These are phyloP conservation scores for Masticophis lateralis DNA, from an alignment of 2,797 vertebrate genomes.

Conservation along the genomic window DNA sequence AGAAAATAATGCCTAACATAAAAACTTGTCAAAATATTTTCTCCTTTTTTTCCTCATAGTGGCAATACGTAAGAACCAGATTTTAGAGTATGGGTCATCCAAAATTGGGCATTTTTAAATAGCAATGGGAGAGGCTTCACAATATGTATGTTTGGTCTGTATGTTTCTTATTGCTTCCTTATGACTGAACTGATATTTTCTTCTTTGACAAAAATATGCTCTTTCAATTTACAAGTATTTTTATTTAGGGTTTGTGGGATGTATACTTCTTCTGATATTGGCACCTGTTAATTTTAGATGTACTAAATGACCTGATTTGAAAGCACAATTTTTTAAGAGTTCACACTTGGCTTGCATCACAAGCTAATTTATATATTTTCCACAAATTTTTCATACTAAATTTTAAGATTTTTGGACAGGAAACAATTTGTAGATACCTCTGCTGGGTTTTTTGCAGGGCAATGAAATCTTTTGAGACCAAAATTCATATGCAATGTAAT, in stretches of 20 bases:
- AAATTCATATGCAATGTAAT: not conserved
- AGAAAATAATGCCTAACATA: slow-evolving; percentile 40
- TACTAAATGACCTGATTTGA: not conserved
- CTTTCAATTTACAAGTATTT: not conserved
- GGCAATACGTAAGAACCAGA: slow-evolving; percentile 39
- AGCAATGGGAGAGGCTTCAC: not conserved
- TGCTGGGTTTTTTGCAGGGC: not conserved
- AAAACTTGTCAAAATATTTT: slow-evolving; percentile 40
- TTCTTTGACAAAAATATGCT: not conserved
- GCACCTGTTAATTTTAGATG: not conserved
- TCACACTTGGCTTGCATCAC: not conserved
- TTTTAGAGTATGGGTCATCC: slow-evolving; percentile 10
- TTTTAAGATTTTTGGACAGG: slow-evolving; percentile 1
- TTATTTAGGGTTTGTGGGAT: not conserved
- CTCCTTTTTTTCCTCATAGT: not conserved
- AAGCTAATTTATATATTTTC: not conserved
- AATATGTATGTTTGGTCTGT: not conserved
- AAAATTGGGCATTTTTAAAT: not conserved
- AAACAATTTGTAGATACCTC: not conserved
- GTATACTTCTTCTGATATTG: not conserved
- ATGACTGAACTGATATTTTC: not conserved
- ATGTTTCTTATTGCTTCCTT: not conserved
- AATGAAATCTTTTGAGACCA: not conserved
- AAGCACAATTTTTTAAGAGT: not conserved
- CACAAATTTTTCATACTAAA: not conserved